phyloP scores from a whole-genome alignment of 2,797 vertebrate genomes.

The Allobates femoralis region DNA sequence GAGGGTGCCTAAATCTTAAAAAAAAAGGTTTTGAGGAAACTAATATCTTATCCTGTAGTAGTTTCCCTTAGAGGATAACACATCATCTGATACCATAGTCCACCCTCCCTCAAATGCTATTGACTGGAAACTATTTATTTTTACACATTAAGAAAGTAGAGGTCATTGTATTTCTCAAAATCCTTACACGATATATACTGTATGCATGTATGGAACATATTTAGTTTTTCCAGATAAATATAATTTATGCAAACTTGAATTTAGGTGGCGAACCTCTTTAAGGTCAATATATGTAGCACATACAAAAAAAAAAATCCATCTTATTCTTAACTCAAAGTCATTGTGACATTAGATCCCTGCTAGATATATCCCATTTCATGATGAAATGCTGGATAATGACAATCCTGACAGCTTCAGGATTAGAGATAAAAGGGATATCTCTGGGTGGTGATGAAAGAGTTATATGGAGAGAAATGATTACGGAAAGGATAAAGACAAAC shows the following conservation, averaged over 20 bases:
- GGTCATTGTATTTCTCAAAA: background rate
- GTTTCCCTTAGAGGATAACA: too few species aligned
- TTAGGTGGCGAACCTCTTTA: background rate
- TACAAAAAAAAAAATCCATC: conserved; percentile 39
- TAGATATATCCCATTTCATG: conserved; percentile 37
- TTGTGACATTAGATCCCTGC: conserved; percentile 17
- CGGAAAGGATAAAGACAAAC: conserved; percentile 17
- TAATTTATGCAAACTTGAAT: background rate
- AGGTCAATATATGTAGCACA: background rate
- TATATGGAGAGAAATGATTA: conserved; percentile 5
- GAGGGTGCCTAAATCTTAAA: too few species aligned
- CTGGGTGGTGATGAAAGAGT: conserved; percentile 17
- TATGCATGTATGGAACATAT: background rate
- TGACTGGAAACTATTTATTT: background rate
- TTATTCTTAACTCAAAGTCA: conserved; percentile 44
- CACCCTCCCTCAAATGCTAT: too few species aligned
- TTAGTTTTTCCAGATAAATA: background rate
- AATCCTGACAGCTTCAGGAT: conserved; percentile 45
- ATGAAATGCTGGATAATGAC: conserved; percentile 49
- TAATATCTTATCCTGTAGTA: background rate
- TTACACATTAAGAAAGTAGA: background rate
- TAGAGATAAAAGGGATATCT: conserved; percentile 41
- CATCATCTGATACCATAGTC: too few species aligned
- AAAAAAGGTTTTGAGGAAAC: too few species aligned
- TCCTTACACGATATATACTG: background rate